These are phyloP conservation scores for Dorcus parallelipipedus DNA, from an alignment of 2,888 invertebrate species.

Conservation along the genomic window DNA sequence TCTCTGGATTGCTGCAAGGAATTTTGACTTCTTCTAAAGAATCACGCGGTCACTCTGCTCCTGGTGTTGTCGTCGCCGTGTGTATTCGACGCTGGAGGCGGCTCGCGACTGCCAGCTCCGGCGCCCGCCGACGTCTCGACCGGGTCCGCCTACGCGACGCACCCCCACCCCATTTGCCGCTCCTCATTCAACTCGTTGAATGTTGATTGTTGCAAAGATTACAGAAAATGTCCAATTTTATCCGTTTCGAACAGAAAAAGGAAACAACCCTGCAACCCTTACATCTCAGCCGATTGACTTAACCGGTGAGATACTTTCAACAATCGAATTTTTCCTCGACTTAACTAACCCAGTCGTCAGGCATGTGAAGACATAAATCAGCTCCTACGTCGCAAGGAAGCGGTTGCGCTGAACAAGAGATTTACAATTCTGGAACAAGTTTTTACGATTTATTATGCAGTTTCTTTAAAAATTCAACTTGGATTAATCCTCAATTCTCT, in stretches of 20 bases:
- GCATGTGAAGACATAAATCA: slow-evolving; percentile 9
- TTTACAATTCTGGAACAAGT: slow-evolving; percentile 4
- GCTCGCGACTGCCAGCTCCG: slow-evolving; percentile 50
- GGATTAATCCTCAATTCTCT: too few species aligned
- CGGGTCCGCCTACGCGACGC: slow-evolving; percentile 22
- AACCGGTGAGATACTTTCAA: too few species aligned
- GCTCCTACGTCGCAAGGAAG: slow-evolving; percentile 9
- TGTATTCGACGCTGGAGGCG: slow-evolving; percentile 38
- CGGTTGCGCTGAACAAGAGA: slow-evolving; percentile 5
- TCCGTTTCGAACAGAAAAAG: not conserved
- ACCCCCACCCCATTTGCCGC: slow-evolving; percentile 33
- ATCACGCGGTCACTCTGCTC: not conserved
- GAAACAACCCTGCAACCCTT: not conserved
- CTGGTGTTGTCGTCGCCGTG: slow-evolving; percentile 13
- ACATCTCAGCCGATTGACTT: too few species aligned
- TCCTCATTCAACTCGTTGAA: slow-evolving; percentile 43
- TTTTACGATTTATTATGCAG: not conserved
- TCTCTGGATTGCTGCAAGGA: not conserved
- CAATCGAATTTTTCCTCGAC: not conserved
- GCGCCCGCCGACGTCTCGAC: slow-evolving; percentile 39
- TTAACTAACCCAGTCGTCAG: not conserved
- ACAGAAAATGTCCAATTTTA: slow-evolving; percentile 8
- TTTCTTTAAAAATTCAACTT: too few species aligned
- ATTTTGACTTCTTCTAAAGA: too few species aligned
- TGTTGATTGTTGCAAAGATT: slow-evolving; percentile 20